phyloP scores from a whole-genome alignment of 1,140 invertebrate species.

The Geopemphigus sp. region DNA sequence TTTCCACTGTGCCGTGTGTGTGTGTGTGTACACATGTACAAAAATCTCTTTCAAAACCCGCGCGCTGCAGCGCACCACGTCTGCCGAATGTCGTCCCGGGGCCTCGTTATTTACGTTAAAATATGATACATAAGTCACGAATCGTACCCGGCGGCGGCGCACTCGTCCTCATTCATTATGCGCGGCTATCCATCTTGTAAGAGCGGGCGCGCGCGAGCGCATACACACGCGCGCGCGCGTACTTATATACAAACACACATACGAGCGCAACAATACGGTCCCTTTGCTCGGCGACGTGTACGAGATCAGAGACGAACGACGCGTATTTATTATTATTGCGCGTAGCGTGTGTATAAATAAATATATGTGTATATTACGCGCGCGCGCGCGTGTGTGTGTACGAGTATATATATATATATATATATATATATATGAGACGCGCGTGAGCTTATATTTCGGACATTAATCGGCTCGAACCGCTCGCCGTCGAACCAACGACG shows the following conservation, averaged over 20 bases:
- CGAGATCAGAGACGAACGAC: no score
- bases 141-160: slow-evolving; percentile 29
- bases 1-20: not conserved
- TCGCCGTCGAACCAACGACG: no score
- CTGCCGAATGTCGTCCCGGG: slow-evolving; percentile 25
- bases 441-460: no score
- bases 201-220: not conserved
- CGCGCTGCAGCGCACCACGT: no score
- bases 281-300: not conserved
- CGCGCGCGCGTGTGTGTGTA: no score
- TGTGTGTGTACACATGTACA: slow-evolving; percentile 36
- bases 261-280: not conserved
- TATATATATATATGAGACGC: no score
- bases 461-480: no score
- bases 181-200: slow-evolving; percentile 41
- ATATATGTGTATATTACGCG: no score
- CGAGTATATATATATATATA: no score
- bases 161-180: slow-evolving; percentile 47
- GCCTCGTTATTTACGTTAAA: slow-evolving; percentile 46
- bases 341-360: no score
- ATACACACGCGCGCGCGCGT: not conserved
- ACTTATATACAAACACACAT: not conserved
- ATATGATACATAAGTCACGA: slow-evolving; percentile 49
- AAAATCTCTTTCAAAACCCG: slow-evolving; percentile 46
- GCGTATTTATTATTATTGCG: no score